phyloP scores from a whole-genome alignment of 2,113 vertebrate genomes.

The Nipponia nippon region DNA sequence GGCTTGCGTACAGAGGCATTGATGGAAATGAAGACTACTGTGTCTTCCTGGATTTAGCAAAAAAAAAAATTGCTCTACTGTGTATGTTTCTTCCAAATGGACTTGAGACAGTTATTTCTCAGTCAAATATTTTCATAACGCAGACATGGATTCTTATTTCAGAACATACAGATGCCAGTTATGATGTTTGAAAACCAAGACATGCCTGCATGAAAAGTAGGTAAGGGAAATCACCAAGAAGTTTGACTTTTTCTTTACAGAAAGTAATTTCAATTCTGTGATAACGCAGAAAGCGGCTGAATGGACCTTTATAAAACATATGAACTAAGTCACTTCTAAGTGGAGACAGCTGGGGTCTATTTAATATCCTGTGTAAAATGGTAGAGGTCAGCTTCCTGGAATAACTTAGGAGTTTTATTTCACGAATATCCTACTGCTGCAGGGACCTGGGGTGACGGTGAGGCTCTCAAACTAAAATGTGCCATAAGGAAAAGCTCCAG shows the following conservation, averaged over 20 bases:
- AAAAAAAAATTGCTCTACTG: neutral
- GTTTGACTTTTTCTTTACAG: neutral
- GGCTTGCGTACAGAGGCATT: neutral
- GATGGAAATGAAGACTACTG: neutral
- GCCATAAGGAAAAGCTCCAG: neutral
- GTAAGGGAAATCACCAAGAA: neutral
- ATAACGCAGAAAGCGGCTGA: neutral
- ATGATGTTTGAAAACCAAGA: neutral
- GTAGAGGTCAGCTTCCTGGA: conserved; percentile 55
- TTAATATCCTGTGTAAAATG: conserved; percentile 55
- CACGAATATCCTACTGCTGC: neutral
- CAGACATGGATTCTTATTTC: neutral
- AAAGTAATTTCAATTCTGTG: neutral
- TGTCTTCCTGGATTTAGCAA: neutral
- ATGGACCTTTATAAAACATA: conserved; percentile 22
- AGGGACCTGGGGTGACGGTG: neutral
- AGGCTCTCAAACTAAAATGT: neutral
- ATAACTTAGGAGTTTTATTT: conserved; percentile 42
- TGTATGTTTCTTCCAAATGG: neutral
- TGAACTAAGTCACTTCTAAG: conserved; percentile 42
- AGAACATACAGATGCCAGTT: neutral
- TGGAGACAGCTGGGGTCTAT: conserved; percentile 56
- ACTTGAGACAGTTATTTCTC: neutral
- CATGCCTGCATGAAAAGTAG: neutral
- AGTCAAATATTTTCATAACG: neutral